phyloP scores from a whole-genome alignment of 2,797 vertebrate species.

The Molossus alvarezi region DNA sequence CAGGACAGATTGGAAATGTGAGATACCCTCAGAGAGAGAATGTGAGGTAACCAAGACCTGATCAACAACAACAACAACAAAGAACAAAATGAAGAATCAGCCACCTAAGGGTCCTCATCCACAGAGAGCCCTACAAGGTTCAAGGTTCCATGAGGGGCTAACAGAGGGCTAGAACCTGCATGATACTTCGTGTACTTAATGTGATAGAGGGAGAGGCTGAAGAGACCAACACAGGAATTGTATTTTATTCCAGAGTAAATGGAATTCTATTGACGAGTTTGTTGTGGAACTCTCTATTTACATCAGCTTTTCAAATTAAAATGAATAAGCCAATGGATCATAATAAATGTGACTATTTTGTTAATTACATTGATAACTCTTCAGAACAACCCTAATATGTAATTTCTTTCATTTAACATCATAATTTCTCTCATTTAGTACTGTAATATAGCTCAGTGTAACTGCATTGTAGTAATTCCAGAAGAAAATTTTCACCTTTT shows the following conservation, averaged over 20 bases:
- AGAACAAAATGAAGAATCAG: neutral
- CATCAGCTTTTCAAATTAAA: slow-evolving; percentile 32
- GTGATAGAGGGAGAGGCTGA: neutral
- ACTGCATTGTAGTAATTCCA: neutral
- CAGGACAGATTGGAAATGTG: slow-evolving; percentile 47
- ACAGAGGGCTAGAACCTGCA: neutral
- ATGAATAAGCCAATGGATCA: slow-evolving; percentile 55
- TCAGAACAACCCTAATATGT: neutral
- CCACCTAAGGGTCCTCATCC: neutral
- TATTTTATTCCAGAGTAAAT: neutral
- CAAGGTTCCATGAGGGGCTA: neutral
- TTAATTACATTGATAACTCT: slow-evolving; percentile 44
- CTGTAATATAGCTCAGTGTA: neutral
- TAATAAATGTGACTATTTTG: slow-evolving; percentile 59
- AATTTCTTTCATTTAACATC: neutral
- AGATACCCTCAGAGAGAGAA: slow-evolving; percentile 17
- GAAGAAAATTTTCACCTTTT: neutral
- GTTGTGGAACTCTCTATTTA: neutral
- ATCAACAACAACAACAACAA: neutral
- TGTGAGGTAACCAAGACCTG: neutral
- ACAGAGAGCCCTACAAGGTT: neutral
- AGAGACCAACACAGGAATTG: neutral
- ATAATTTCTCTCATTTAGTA: neutral
- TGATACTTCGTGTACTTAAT: neutral
- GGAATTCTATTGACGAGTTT: neutral